A percentile compares a stretch with the other conserved stretches of the same genome.
Conservation (phyloP, 2,797 vertebrate genomes). For the Cyprinella venusta region DNA sequence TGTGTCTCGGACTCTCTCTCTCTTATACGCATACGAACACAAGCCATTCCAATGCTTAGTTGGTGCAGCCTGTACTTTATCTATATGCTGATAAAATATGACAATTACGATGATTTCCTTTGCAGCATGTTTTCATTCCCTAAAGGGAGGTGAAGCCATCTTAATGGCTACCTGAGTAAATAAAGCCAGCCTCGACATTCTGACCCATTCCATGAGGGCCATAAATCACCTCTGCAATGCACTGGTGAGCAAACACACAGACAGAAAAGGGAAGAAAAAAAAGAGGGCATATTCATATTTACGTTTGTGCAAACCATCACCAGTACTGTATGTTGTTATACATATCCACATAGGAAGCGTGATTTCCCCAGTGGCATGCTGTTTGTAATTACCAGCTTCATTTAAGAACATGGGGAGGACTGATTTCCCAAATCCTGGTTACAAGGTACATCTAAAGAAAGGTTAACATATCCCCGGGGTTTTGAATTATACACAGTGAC, state of each 20-base stretch:
- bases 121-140: slow-evolving; percentile 46
- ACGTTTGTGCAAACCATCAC: background rate
- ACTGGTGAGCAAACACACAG: slow-evolving; percentile 41
- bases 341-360: slow-evolving; percentile 16
- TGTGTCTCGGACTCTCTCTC: background rate
- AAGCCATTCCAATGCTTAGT: slow-evolving; percentile 1
- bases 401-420: slow-evolving; percentile 33
- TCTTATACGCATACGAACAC: background rate
- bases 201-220: slow-evolving; percentile 56
- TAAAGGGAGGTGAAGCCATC: slow-evolving; percentile 53
- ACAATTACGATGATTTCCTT: slow-evolving; percentile 46
- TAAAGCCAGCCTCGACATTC: slow-evolving; percentile 67
- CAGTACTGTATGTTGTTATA: background rate
- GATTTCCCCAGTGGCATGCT: slow-evolving; percentile 15
- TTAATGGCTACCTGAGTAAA: slow-evolving; percentile 65
- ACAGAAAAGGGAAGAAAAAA: background rate
- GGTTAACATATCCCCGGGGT: slow-evolving; percentile 7
- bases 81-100: slow-evolving; percentile 51
- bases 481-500: background rate
- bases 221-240: slow-evolving; percentile 70
- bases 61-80: slow-evolving; percentile 13
- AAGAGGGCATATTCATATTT: slow-evolving; percentile 10
- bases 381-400: slow-evolving; percentile 34
- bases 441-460: slow-evolving; percentile 25
- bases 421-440: slow-evolving; percentile 24